These are phyloP conservation scores for Xenentodon cancila DNA, from an alignment of 2,797 vertebrate genomes.

Conservation along the genomic window DNA sequence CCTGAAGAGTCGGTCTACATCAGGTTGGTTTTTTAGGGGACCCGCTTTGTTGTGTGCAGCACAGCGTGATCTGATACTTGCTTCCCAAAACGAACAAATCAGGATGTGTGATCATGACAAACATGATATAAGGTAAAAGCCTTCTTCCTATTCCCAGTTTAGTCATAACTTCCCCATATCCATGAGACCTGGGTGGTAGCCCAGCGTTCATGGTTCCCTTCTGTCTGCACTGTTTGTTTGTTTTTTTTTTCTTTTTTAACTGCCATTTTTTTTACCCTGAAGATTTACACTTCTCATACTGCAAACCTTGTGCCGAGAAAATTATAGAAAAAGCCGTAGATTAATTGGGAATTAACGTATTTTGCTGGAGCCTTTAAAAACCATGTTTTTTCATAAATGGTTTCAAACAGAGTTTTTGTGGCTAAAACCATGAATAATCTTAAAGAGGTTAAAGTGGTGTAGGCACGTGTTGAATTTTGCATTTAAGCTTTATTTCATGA, in stretches of 20 bases:
- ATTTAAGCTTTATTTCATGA: constrained; percentile 32
- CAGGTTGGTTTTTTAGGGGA: constrained; percentile 46
- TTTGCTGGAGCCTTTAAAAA: too few relatives aligned
- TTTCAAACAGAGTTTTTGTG: too few relatives aligned
- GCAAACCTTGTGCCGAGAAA: too few relatives aligned
- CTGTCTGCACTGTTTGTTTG: constrained; percentile 43
- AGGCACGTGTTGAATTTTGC: constrained; percentile 19
- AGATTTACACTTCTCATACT: not conserved
- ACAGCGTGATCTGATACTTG: constrained; percentile 65
- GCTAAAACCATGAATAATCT: too few relatives aligned
- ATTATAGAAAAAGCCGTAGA: too few relatives aligned
- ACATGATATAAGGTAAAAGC: constrained; percentile 79
- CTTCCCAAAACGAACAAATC: constrained; percentile 84
- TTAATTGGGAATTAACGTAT: too few relatives aligned
- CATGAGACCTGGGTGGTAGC: constrained; percentile 75
- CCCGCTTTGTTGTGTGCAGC: constrained; percentile 63
- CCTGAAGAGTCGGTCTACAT: constrained; percentile 12
- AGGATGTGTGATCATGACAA: constrained; percentile 85
- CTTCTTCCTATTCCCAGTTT: constrained; percentile 83
- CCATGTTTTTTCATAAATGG: too few relatives aligned
- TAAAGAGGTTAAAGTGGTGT: constrained; percentile 5
- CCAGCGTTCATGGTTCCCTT: constrained; percentile 76
- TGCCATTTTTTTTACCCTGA: not conserved
- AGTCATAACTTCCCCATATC: constrained; percentile 87
- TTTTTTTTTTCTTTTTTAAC: not conserved